Base-by-base conservation (phyloP, 2,113 vertebrate genomes). In the Ptyas mucosa region DNA sequence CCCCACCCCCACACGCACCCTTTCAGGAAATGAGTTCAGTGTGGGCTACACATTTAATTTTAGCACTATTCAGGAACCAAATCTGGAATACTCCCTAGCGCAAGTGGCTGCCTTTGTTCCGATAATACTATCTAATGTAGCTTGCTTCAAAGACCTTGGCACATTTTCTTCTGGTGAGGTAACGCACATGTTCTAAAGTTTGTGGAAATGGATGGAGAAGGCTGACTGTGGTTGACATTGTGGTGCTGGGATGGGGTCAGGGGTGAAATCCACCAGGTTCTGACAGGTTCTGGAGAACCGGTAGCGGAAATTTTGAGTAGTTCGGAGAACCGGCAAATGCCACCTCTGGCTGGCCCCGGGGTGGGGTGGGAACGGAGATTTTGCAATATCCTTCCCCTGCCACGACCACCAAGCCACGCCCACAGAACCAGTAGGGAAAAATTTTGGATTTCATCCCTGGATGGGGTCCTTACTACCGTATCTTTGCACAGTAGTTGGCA, bases 111-210 rank as follows among this genome's bases (percentile, higher is more conserved):
- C 8, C 91, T 52, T 87, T 87, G 54, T 43, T 46, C 39, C 14
- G 81, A 43, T 49, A 18, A 26, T 24, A 52, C 3, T n/a, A 29
- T 49, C 24, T 57, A 7, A 9, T n/a, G 23, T 11, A 51, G 43
- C 46, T 87, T 61, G 5, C 20, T 23, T n/a, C 54, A 43, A n/a
- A 57, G 58, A 18, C 54, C 51, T 91, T 18, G 18, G 24, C 39
- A 34, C 26, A 10, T 57, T 54, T 55, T 39, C 52, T 55, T 46
- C 34, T 5, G 34, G 20, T 69, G 88, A 89, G 21, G 88, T 90
- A 49, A 81, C 0, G 0, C 7, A 9, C 7, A 0, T 2, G 2
- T 8, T 81, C 69, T 39, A 18, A 52, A 52, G 46, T 24, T 10
- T 49, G 18, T 24, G 85, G 8, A 49, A 86, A 49, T 23, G 12